These are phyloP conservation scores for Cynopterus sphinx DNA, from an alignment of 2,797 vertebrate species.

Conservation along the genomic window DNA sequence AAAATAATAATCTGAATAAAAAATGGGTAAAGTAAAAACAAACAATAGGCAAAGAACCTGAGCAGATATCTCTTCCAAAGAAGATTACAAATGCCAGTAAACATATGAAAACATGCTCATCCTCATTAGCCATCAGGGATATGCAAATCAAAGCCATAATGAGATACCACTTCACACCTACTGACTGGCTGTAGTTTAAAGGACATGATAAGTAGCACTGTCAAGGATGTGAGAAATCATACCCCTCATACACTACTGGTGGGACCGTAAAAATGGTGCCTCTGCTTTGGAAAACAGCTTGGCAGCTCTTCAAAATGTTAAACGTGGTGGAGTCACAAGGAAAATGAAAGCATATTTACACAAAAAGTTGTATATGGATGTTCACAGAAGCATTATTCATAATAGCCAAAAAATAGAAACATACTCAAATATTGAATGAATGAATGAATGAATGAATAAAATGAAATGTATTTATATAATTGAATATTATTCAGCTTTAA, in stretches of 20 bases:
- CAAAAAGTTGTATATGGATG: neutral
- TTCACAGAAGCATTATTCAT: neutral
- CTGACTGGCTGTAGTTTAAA: neutral
- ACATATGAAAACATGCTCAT: neutral
- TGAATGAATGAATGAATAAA: neutral
- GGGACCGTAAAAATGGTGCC: neutral
- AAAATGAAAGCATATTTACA: neutral
- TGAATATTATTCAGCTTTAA: constrained; percentile 12
- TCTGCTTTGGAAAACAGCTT: neutral
- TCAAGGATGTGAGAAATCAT: neutral
- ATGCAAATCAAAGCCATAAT: neutral
- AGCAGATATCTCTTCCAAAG: neutral
- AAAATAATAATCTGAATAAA: neutral
- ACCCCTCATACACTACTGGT: neutral
- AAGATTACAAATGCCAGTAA: neutral
- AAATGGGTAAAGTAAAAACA: neutral
- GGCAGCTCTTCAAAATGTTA: neutral
- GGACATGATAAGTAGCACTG: neutral
- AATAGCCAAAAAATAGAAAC: neutral
- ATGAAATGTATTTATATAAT: neutral
- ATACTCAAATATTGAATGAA: neutral
- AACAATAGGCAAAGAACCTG: neutral
- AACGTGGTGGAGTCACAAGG: neutral
- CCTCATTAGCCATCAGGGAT: neutral
- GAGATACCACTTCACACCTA: neutral